These are phyloP conservation scores for Cistogaster globosa DNA, from an alignment of 2,888 invertebrate species.

Conservation along the genomic window DNA sequence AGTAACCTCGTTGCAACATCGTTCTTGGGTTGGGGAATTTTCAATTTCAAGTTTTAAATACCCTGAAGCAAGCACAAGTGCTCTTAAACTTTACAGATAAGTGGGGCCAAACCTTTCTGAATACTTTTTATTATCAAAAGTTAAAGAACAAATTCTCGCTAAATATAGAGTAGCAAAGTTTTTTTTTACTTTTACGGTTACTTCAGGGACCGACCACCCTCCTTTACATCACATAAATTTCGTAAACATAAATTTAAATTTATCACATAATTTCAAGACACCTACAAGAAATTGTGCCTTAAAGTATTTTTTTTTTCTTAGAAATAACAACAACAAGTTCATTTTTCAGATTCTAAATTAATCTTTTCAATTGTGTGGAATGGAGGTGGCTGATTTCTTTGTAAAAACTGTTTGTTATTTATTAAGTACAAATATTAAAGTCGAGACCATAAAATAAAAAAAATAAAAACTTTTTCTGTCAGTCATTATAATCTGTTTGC, in stretches of 20 bases:
- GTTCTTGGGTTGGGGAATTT: too few species aligned
- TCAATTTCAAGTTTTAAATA: too few species aligned
- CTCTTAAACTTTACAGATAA: too few species aligned
- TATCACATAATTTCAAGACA: constrained; percentile 48
- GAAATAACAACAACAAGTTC: not conserved
- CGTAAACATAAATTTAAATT: constrained; percentile 8
- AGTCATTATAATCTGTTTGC: too few species aligned
- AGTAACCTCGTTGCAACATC: too few species aligned
- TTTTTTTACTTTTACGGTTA: too few species aligned
- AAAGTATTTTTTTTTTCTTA: too few species aligned
- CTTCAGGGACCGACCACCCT: not conserved
- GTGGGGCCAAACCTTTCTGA: too few species aligned
- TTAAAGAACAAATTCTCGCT: too few species aligned
- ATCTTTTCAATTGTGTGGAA: constrained; percentile 20
- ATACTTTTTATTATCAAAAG: too few species aligned
- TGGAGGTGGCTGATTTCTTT: constrained; percentile 27
- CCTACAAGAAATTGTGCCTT: constrained; percentile 55
- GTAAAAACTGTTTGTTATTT: constrained; percentile 5
- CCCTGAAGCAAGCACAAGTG: too few species aligned
- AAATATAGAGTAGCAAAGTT: too few species aligned
- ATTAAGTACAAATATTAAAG: not conserved
- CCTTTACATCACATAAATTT: not conserved
- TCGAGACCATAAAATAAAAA: not conserved
- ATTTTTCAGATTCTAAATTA: constrained; percentile 25
- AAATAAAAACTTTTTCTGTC: not conserved